Evolutionary conservation across 2,113 vertebrate genomes (phyloP).

Genomic region (Physeter macrocephalus): DNA sequence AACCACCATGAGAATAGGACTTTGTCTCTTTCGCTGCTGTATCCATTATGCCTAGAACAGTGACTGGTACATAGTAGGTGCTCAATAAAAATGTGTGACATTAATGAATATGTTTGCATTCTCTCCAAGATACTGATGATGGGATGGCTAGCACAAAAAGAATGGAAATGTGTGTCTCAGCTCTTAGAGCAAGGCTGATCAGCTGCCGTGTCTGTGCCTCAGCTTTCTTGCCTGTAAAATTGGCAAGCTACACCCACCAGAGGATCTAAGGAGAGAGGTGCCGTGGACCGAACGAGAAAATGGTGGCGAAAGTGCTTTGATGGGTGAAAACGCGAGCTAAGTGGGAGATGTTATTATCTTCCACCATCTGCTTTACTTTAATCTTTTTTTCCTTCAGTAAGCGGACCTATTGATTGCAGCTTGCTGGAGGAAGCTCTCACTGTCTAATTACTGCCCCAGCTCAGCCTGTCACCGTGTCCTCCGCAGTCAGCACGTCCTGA

Average conservation of each 20-base stretch:
- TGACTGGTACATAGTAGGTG: not conserved
- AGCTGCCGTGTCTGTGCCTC: not conserved
- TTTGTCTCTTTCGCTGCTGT: not conserved
- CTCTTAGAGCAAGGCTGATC: not conserved
- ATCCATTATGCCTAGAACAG: not conserved
- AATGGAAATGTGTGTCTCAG: not conserved
- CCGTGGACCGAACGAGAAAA: not conserved
- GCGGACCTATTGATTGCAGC: constrained; percentile 65
- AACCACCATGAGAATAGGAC: not conserved
- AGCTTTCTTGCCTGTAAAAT: not conserved
- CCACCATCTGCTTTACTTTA: constrained; percentile 50
- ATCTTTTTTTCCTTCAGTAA: constrained; percentile 42
- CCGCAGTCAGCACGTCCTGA: constrained; percentile 59
- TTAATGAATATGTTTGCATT: not conserved
- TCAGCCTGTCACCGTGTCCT: constrained; percentile 68
- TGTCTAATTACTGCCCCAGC: constrained; percentile 68
- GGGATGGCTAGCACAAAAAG: not conserved
- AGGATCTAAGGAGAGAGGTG: not conserved
- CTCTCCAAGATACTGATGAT: not conserved
- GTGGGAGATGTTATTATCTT: constrained; percentile 60
- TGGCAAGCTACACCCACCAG: not conserved
- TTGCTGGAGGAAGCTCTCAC: constrained; percentile 68
- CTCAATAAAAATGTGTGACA: not conserved
- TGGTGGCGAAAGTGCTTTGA: constrained; percentile 14
- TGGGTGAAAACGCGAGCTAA: constrained; percentile 52